Percentiles rank a stretch among this genome's conserved stretches.
Conservation (phyloP, 2,888 invertebrate genomes). For the Cephus nigrinus region DNA sequence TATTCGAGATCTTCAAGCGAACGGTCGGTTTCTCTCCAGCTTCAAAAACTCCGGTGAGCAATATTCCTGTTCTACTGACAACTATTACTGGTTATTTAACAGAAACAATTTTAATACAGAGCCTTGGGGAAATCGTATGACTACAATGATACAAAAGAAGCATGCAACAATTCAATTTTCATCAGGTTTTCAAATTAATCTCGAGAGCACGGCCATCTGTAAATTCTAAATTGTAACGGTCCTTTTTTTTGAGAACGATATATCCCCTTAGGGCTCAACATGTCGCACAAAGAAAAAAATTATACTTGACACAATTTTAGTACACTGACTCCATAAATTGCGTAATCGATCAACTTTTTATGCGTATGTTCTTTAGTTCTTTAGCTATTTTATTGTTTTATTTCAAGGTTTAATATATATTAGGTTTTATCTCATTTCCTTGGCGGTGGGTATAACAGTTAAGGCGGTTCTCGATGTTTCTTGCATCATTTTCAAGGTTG, state of each 20-base stretch:
- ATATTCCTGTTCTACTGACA: not conserved
- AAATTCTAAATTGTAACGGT: not conserved
- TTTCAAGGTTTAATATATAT: not conserved
- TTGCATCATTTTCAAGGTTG: not conserved
- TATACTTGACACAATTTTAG: not conserved
- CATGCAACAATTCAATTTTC: not conserved
- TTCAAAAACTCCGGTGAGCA: not conserved
- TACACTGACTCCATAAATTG: not conserved
- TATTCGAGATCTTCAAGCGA: not conserved
- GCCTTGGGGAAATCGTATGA: not conserved
- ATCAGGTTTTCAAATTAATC: not conserved
- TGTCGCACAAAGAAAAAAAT: not conserved
- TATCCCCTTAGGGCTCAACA: not conserved
- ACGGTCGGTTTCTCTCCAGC: not conserved
- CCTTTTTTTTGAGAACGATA: not conserved
- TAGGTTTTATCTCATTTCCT: not conserved
- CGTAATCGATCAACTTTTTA: not conserved
- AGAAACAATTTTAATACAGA: not conserved
- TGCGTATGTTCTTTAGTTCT: not conserved
- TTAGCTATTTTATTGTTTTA: not conserved
- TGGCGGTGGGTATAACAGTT: not conserved
- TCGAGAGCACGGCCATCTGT: not conserved
- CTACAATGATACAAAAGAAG: not conserved
- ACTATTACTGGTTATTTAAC: not conserved
- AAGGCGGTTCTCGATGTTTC: not conserved